These are phyloP conservation scores for Zelostemma sp. DNA, from an alignment of 1,140 invertebrate species.

Conservation along the genomic window DNA sequence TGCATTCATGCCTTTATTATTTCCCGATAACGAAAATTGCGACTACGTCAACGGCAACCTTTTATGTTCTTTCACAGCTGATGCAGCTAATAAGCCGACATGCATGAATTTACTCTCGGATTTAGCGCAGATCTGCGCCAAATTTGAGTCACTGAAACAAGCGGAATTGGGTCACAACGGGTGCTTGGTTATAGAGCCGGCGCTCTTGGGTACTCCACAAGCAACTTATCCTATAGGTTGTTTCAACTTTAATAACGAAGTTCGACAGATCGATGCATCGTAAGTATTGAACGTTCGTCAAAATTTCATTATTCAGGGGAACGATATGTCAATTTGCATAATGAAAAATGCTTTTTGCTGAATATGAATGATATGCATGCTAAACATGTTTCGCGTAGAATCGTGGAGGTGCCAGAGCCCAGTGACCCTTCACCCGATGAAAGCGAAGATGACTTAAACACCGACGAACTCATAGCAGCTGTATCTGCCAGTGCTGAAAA, in stretches of 20 bases:
- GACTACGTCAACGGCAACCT: too few relatives aligned
- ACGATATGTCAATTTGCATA: too few relatives aligned
- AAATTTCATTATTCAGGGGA: background rate
- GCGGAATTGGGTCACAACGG: conserved; percentile 62
- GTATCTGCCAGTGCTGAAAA: conserved; percentile 71
- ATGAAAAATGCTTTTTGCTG: too few relatives aligned
- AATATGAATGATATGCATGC: too few relatives aligned
- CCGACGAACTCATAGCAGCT: conserved; percentile 69
- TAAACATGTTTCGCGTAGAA: background rate
- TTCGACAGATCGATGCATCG: conserved; percentile 61
- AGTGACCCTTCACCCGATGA: conserved; percentile 52
- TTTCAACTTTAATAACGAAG: conserved; percentile 69
- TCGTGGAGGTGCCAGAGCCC: conserved; percentile 46
- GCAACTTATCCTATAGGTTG: conserved; percentile 70
- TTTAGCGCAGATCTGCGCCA: conserved; percentile 70
- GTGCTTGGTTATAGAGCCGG: conserved; percentile 69
- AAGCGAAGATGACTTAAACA: conserved; percentile 60
- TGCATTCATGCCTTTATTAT: too few relatives aligned
- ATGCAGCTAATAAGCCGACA: conserved; percentile 66
- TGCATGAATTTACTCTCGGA: conserved; percentile 72
- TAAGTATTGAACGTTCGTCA: conserved; percentile 48
- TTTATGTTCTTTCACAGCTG: conserved; percentile 44
- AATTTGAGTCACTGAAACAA: conserved; percentile 64
- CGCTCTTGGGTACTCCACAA: conserved; percentile 67
- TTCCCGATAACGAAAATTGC: too few relatives aligned